Conservation (phyloP, 2,888 invertebrate genomes). For the Orgyia antiqua region DNA sequence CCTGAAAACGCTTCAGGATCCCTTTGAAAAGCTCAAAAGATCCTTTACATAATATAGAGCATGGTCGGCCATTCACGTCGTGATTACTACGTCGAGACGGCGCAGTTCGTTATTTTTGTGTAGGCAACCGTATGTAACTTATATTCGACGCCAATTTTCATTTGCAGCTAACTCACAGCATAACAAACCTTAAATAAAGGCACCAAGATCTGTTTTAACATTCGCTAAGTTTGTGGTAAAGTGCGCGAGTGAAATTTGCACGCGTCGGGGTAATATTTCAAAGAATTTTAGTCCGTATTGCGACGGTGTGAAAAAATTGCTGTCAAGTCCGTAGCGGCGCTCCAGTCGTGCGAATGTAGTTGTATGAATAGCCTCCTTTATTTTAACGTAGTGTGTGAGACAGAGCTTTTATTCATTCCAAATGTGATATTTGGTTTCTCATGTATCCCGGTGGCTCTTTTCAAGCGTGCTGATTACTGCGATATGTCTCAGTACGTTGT, state of each 20-base stretch:
- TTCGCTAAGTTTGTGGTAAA: slow-evolving; percentile 12
- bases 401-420: slow-evolving; percentile 21
- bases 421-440: slow-evolving; percentile 23
- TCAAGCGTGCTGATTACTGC: slow-evolving; percentile 3
- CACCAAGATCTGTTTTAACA: slow-evolving; percentile 18
- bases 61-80: slow-evolving; percentile 57
- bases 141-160: slow-evolving; percentile 36
- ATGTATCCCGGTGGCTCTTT: slow-evolving; percentile 5
- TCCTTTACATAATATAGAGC: slow-evolving; percentile 65
- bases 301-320: slow-evolving; percentile 34
- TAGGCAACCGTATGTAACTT: slow-evolving; percentile 70
- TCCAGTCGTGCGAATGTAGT: slow-evolving; percentile 21
- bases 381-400: slow-evolving; percentile 19
- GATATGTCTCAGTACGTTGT: slow-evolving; percentile 9
- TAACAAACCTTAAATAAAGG: slow-evolving; percentile 24
- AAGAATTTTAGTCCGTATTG: slow-evolving; percentile 39
- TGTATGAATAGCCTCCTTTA: slow-evolving; percentile 28
- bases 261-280: slow-evolving; percentile 42
- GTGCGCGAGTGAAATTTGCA: slow-evolving; percentile 28
- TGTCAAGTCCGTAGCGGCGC: slow-evolving; percentile 20
- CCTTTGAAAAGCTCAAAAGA: slow-evolving; percentile 65
- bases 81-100: slow-evolving; percentile 59
- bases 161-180: slow-evolving; percentile 25
- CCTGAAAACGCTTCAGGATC: slow-evolving; percentile 50
- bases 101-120: slow-evolving; percentile 75